These are phyloP conservation scores for Podocnemis expansa DNA, from an alignment of 2,113 vertebrate genomes.

Conservation along the genomic window DNA sequence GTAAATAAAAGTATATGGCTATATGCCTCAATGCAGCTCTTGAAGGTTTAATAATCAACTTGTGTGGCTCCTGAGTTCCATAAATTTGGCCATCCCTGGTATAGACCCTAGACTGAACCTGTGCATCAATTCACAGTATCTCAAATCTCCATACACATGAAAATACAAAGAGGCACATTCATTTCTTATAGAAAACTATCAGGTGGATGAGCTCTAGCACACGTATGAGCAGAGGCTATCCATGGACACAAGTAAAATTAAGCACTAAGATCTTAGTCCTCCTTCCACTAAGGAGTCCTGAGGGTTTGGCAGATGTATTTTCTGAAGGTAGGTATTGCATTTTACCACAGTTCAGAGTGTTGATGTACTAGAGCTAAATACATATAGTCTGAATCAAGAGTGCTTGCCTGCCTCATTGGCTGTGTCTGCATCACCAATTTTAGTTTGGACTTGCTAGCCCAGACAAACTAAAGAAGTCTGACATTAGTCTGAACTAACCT, in stretches of 20 bases:
- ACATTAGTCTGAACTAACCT: too few relatives aligned
- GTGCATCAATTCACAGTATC: neutral
- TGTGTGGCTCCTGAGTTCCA: too few relatives aligned
- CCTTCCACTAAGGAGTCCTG: neutral
- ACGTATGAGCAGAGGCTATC: rapidly evolving
- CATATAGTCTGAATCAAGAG: neutral
- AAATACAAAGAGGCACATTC: neutral
- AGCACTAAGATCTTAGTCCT: neutral
- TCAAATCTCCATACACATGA: neutral
- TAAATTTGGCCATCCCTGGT: too few relatives aligned
- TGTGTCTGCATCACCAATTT: too few relatives aligned
- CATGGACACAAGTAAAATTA: neutral
- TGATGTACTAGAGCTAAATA: neutral
- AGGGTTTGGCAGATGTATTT: neutral
- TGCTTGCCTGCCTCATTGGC: neutral
- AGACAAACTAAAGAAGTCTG: too few relatives aligned
- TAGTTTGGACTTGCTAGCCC: too few relatives aligned
- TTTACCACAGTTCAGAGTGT: neutral
- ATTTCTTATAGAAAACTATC: neutral
- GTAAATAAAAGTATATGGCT: too few relatives aligned
- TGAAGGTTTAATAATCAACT: too few relatives aligned
- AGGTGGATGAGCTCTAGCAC: neutral
- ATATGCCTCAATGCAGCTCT: too few relatives aligned
- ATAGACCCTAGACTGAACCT: neutral
- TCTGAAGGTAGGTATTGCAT: neutral